A percentile compares a stretch with the other conserved stretches of the same genome.
Conservation (phyloP, 1,140 invertebrate species). For the Portunus trituberculatus region DNA sequence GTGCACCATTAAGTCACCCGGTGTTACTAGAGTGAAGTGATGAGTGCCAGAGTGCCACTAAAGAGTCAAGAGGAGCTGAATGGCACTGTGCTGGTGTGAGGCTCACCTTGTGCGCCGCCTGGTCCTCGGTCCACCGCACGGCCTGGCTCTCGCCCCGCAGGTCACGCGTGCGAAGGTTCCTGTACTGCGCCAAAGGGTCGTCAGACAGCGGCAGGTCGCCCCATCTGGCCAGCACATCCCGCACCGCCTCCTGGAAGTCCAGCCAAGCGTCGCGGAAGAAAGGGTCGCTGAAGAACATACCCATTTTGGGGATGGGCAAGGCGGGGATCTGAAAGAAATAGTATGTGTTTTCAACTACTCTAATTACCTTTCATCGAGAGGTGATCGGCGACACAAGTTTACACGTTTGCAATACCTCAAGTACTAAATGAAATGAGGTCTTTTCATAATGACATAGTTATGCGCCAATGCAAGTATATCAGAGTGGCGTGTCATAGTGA, state of each 20-base stretch:
- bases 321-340: background rate
- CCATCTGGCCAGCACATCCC: slow-evolving; percentile 5
- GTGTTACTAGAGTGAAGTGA: background rate
- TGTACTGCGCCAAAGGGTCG: slow-evolving; percentile 36
- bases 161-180: background rate
- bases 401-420: background rate
- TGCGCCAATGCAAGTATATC: background rate
- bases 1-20: background rate
- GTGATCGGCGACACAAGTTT: background rate
- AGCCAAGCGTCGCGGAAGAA: slow-evolving; percentile 28
- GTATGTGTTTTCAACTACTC: too few species aligned
- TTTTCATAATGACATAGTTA: background rate
- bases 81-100: background rate
- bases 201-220: background rate
- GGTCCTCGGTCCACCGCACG: background rate
- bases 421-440: too few species aligned
- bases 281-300: slow-evolving; percentile 47
- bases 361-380: background rate
- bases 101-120: slow-evolving; percentile 43
- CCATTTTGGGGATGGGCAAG: slow-evolving; percentile 38
- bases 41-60: background rate
- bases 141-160: slow-evolving; percentile 40
- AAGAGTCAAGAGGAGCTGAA: background rate
- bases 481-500: too few species aligned
- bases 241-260: slow-evolving; percentile 48